A percentile compares a stretch with the other conserved stretches of the same genome.
These are phyloP conservation scores for Brachyptera putata DNA, from an alignment of 2,888 invertebrate genomes.

Conservation along the genomic window DNA sequence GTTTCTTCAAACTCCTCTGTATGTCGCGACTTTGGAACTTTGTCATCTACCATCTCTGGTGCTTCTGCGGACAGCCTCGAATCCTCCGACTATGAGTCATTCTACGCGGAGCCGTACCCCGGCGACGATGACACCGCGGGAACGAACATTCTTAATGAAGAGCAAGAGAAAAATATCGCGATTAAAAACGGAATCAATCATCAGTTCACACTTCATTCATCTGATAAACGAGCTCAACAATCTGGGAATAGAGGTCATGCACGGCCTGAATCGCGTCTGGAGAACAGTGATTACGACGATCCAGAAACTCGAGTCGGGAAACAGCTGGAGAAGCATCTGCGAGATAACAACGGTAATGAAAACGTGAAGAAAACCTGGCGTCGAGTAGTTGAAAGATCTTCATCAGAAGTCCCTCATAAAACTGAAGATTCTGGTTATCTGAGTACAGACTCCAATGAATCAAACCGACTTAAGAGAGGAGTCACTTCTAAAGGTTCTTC, in stretches of 20 bases:
- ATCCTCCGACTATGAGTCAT: conserved; percentile 50
- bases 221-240: no score
- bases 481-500: neutral
- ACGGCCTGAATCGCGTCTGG: conserved; percentile 6
- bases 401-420: conserved; percentile 43
- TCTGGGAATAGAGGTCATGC: no score
- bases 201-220: no score
- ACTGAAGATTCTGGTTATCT: conserved; percentile 79
- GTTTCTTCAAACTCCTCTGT: conserved; percentile 37
- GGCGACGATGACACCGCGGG: neutral
- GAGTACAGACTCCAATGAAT: conserved; percentile 68
- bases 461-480: conserved; percentile 38
- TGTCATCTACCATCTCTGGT: conserved; percentile 44
- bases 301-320: no score
- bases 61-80: conserved; percentile 50
- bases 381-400: conserved; percentile 39
- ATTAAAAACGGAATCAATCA: no score
- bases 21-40: conserved; percentile 28
- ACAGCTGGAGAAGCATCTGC: conserved; percentile 34
- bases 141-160: no score
- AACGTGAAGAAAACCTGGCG: conserved; percentile 41
- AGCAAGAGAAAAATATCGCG: no score
- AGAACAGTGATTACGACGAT: no score
- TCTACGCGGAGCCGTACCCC: conserved; percentile 35
- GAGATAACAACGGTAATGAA: conserved; percentile 36